Evolutionary conservation across 2,113 vertebrate species (phyloP).

Genomic region (Etia nguti): DNA sequence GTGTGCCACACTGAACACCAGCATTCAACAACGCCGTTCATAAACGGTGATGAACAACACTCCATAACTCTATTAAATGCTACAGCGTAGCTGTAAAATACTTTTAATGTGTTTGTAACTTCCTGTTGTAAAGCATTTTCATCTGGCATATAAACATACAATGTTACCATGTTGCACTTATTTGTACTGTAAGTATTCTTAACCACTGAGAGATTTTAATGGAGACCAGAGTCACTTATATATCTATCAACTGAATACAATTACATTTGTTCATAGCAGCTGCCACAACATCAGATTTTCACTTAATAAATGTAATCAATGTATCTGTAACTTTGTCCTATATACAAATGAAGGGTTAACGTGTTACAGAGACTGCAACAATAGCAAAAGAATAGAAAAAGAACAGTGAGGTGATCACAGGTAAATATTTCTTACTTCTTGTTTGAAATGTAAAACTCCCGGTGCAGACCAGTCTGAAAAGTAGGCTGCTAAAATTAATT

Average conservation of each 20-base stretch:
- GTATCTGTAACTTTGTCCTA: neutral
- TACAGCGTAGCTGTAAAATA: neutral
- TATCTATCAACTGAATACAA: neutral
- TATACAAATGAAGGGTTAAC: neutral
- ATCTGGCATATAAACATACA: neutral
- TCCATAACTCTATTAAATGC: neutral
- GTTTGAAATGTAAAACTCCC: neutral
- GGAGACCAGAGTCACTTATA: neutral
- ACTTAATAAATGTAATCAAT: neutral
- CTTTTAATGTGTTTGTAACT: neutral
- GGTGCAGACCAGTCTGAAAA: neutral
- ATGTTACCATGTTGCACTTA: neutral
- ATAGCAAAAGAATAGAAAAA: too few relatives aligned
- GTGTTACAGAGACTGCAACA: neutral
- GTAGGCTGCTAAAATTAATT: neutral
- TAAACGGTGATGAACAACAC: neutral
- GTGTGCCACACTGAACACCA: neutral
- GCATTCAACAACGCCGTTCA: neutral
- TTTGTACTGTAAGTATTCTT: neutral
- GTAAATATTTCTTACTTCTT: neutral
- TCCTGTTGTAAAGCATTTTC: neutral
- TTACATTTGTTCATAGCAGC: neutral
- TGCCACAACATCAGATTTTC: neutral
- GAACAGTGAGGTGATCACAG: too few relatives aligned
- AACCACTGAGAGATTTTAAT: neutral